phyloP scores from a whole-genome alignment of 2,888 invertebrate species.

The Trisateles emortualis region DNA sequence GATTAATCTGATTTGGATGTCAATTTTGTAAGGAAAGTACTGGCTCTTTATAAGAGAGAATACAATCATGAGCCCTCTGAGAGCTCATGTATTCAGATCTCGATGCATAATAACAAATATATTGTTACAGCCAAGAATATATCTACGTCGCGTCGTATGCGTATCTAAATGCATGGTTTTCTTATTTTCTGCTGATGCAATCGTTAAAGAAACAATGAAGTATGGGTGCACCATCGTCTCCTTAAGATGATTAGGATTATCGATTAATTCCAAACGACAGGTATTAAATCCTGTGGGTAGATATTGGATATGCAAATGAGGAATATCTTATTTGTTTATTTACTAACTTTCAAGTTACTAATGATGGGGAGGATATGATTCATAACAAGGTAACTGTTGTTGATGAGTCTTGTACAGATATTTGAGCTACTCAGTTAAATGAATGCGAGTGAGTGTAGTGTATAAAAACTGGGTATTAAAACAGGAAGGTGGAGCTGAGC shows the following conservation, averaged over 20 bases:
- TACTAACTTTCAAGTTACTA: background rate
- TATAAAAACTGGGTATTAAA: constrained; percentile 72
- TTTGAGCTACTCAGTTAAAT: constrained; percentile 47
- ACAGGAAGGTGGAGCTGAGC: constrained; percentile 70
- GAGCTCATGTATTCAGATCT: constrained; percentile 68
- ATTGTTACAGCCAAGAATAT: constrained; percentile 64
- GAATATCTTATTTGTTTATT: background rate
- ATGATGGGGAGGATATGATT: background rate
- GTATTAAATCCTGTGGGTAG: background rate
- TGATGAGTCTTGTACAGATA: constrained; percentile 41
- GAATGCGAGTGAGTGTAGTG: constrained; percentile 64
- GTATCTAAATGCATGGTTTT: constrained; percentile 48
- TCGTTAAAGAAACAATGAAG: constrained; percentile 66
- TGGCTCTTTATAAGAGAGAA: constrained; percentile 80
- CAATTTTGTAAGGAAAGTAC: constrained; percentile 83
- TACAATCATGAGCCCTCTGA: constrained; percentile 71
- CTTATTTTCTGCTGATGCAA: constrained; percentile 58
- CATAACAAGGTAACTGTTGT: constrained; percentile 37
- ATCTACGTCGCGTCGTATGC: constrained; percentile 56
- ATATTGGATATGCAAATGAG: background rate
- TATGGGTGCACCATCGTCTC: constrained; percentile 1
- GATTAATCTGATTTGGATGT: constrained; percentile 87
- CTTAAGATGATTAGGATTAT: constrained; percentile 4
- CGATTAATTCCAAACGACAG: background rate
- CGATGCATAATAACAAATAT: constrained; percentile 75